phyloP scores from a whole-genome alignment of 2,113 vertebrate genomes.

The Oreochromis niloticus region DNA sequence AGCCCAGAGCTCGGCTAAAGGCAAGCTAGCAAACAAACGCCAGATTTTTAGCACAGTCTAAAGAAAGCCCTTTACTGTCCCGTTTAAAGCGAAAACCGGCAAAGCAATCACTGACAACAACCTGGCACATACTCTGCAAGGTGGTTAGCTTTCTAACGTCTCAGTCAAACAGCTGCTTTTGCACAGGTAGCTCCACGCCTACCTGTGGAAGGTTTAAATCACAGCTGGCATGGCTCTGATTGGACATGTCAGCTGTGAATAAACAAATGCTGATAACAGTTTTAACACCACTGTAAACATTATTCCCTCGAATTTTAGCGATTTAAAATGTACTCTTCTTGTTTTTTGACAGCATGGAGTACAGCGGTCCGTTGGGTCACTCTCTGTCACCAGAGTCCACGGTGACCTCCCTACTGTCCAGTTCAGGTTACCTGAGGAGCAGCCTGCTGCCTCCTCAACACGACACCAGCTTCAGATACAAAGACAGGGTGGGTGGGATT shows the following conservation, averaged over 20 bases:
- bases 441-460: constrained; percentile 7
- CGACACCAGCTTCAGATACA: constrained; percentile 66
- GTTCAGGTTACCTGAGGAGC: constrained; percentile 62
- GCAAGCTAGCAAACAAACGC: background rate
- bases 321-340: background rate
- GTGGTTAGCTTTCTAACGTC: background rate
- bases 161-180: background rate
- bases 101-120: background rate
- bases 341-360: constrained; percentile 30
- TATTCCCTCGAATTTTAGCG: background rate
- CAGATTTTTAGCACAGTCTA: background rate
- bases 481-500: constrained; percentile 54
- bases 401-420: constrained; percentile 76
- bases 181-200: background rate
- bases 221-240: background rate
- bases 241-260: background rate
- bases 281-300: background rate
- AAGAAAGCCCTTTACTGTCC: background rate
- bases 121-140: background rate
- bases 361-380: background rate
- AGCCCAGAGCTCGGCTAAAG: background rate
- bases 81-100: background rate
- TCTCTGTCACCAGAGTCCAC: constrained; percentile 75
- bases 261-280: background rate
- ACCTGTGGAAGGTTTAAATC: background rate